A percentile compares a stretch with the other conserved stretches of the same genome.
Conservation (phyloP, 1,140 invertebrate species). For the Drosophila sproati region DNA sequence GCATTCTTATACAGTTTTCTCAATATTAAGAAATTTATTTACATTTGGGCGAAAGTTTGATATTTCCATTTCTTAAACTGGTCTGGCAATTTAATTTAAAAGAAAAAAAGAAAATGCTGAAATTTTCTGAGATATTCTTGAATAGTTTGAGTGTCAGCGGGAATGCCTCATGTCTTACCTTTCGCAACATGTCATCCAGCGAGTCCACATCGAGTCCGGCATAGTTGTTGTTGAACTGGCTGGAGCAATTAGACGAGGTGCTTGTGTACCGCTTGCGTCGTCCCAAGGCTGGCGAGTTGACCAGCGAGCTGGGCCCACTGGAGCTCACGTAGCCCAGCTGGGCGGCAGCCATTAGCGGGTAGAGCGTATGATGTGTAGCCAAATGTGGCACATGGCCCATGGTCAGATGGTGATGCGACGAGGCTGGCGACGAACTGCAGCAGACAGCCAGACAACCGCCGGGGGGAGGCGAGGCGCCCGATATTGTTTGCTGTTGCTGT, state of each 20-base stretch:
- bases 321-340: constrained; percentile 62
- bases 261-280: constrained; percentile 81
- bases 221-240: constrained; percentile 88
- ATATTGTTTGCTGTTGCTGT: constrained; percentile 12
- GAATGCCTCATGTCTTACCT: constrained; percentile 86
- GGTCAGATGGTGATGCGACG: constrained; percentile 50
- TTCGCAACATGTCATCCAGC: constrained; percentile 92
- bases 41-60: too few species aligned
- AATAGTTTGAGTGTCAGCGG: too few species aligned
- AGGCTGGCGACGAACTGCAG: constrained; percentile 47
- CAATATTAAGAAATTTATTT: too few species aligned
- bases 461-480: constrained; percentile 26
- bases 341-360: constrained; percentile 69
- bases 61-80: too few species aligned
- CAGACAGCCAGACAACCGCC: constrained; percentile 47
- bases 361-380: constrained; percentile 65
- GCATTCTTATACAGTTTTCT: too few species aligned
- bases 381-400: constrained; percentile 50
- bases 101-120: too few species aligned
- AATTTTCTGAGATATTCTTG: too few species aligned
- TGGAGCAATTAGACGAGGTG: constrained; percentile 84
- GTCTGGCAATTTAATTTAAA: too few species aligned
- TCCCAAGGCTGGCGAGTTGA: constrained; percentile 79
- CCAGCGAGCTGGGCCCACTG: constrained; percentile 79
- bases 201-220: constrained; percentile 91